Conservation (phyloP, 2,888 invertebrate genomes). For the Flabesymbios commensalis region DNA sequence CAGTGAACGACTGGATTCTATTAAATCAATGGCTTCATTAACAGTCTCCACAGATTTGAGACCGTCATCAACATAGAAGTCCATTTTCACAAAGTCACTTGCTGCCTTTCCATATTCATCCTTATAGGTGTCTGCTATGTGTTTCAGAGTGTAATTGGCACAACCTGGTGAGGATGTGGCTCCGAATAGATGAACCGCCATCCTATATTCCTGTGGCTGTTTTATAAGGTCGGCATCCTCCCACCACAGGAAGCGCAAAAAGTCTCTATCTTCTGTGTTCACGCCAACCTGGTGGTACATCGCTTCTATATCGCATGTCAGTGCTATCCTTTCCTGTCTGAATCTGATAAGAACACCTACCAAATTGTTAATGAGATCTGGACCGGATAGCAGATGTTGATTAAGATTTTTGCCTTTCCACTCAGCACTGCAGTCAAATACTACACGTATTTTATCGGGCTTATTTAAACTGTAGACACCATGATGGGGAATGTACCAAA, state of each 20-base stretch:
- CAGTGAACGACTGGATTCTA: background rate
- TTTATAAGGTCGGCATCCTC: background rate
- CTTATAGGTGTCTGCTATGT: background rate
- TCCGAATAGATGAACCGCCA: conserved; percentile 27
- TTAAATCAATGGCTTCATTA: conserved; percentile 8
- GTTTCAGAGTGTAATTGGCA: conserved; percentile 19
- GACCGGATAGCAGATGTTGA: conserved; percentile 17
- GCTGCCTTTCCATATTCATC: background rate
- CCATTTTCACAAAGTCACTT: background rate
- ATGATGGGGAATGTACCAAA: conserved; percentile 27
- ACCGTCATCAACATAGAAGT: conserved; percentile 21
- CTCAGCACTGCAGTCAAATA: conserved; percentile 22
- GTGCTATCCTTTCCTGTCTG: conserved; percentile 10
- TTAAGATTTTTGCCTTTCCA: conserved; percentile 17
- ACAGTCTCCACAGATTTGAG: background rate
- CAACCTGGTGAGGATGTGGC: conserved; percentile 13
- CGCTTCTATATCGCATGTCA: conserved; percentile 18
- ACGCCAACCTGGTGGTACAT: conserved; percentile 25
- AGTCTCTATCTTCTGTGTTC: conserved; percentile 12
- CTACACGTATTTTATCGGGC: conserved; percentile 21
- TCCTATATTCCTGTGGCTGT: conserved; percentile 4
- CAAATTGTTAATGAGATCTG: conserved; percentile 23
- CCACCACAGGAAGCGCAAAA: conserved; percentile 27
- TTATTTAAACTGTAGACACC: conserved; percentile 26
- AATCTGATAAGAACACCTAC: conserved; percentile 22